Conservation (phyloP, 1,140 invertebrate species). For the Rhagoletis zephyria region DNA sequence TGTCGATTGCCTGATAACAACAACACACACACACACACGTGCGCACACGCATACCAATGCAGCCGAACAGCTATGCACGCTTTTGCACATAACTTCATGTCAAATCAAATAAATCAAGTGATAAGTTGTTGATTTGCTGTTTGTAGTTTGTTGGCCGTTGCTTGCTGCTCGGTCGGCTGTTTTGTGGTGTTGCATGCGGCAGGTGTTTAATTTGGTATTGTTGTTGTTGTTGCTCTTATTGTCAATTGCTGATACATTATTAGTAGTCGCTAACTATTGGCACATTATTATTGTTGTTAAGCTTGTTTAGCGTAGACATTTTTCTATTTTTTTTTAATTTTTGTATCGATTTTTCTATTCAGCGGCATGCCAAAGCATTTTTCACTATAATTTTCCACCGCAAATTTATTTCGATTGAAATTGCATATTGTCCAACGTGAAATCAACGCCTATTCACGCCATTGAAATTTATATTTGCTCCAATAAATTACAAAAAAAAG, state of each 20-base stretch:
- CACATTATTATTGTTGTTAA: conserved; percentile 16
- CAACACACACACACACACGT: not conserved
- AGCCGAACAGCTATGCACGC: not conserved
- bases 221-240: not conserved
- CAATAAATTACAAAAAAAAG: too few relatives aligned
- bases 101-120: conserved; percentile 51
- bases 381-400: not conserved
- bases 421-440: too few relatives aligned
- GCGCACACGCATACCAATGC: not conserved
- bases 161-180: not conserved
- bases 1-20: conserved; percentile 37
- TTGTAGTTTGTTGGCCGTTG: not conserved
- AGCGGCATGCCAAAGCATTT: not conserved
- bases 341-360: not conserved
- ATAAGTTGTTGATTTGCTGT: conserved; percentile 51
- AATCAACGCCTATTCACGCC: too few relatives aligned
- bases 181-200: not conserved
- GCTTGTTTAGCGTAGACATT: not conserved
- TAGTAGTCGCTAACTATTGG: conserved; percentile 34
- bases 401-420: too few relatives aligned
- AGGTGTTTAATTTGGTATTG: not conserved
- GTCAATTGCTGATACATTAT: conserved; percentile 31
- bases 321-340: not conserved
- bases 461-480: too few relatives aligned
- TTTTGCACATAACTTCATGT: conserved; percentile 22